phyloP scores from a whole-genome alignment of 2,888 invertebrate genomes.

The Drosophila longiperda region DNA sequence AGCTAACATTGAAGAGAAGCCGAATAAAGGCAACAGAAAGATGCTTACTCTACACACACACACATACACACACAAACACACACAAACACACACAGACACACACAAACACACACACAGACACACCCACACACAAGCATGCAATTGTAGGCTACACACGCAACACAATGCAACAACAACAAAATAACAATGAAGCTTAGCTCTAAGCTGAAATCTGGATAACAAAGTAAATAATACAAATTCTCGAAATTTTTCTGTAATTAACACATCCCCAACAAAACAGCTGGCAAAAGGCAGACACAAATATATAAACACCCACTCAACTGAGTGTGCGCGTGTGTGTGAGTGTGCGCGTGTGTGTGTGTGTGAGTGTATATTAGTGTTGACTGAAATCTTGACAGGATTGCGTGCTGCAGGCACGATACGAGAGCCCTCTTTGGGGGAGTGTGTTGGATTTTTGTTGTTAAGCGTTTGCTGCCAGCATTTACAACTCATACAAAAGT shows the following conservation, averaged over 20 bases:
- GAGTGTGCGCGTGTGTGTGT: neutral
- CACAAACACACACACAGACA: conserved; percentile 1
- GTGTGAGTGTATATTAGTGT: conserved; percentile 28
- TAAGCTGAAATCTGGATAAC: conserved; percentile 69
- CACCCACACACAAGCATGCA: conserved; percentile 1
- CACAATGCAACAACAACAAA: conserved; percentile 26
- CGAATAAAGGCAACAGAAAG: conserved; percentile 21
- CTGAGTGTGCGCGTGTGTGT: neutral
- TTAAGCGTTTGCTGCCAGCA: conserved; percentile 36
- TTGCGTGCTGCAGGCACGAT: conserved; percentile 74
- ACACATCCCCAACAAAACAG: conserved; percentile 67
- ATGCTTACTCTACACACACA: conserved; percentile 18
- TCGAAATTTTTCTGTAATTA: conserved; percentile 80
- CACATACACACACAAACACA: conserved; percentile 1
- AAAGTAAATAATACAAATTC: conserved; percentile 80
- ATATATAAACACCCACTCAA: conserved; percentile 16
- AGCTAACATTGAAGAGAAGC: conserved; percentile 27
- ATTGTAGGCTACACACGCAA: conserved; percentile 18
- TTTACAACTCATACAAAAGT: conserved; percentile 73
- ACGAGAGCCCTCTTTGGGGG: conserved; percentile 35
- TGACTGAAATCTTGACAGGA: conserved; percentile 69
- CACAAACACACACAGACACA: neutral
- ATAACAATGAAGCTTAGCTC: conserved; percentile 56
- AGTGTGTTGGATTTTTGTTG: conserved; percentile 17
- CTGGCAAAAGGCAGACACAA: conserved; percentile 45